Base-by-base conservation (phyloP, 2,113 vertebrate genomes). In the Serranochromis macrocephalus region DNA sequence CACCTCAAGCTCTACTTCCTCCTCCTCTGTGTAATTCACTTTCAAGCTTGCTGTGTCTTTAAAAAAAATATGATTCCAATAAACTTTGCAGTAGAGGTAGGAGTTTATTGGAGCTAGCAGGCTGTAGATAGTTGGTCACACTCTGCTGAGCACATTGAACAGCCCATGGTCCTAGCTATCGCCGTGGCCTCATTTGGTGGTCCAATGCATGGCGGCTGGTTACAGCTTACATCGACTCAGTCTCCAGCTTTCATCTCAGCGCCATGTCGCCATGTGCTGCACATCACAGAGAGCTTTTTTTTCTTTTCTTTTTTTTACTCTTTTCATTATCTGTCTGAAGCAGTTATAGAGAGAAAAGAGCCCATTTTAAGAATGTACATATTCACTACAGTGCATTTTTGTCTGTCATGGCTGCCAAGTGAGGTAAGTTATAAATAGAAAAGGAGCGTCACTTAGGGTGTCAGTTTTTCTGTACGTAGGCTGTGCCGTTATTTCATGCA, bases 131-230 rank as follows among this genome's bases (percentile, higher is more conserved):
- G 83, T 87, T 71, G 89, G 90, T 91, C 88, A 88, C 91, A 95
- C 84, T 90, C 55, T 85, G 81, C 82, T 85, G 89, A 93, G 63
- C 92, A 82, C 85, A 91, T 57, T 90, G 90, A 93, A 82, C 87
- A 80, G 68, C 75, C 83, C 38, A 17, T 55, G 85, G 86, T 89
- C 68, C 83, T 38, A 55, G 92, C 87, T 57, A 84, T 90, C 58
- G 54, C 89, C 61, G 31, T 91, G 88, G 87, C 83, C 90, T 94
- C 90, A 86, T 94, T 93, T 86, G 82, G 91, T 40, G 78, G 81
- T 88, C 91, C 85, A 66, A 53, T 81, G 82, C 85, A 82, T 86
- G 55, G 49, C 61, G 79, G 91, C 86, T 88, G 81, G 88, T 88
- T 82, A 83, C 83, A 92, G 91, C 71, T 87, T 88, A 87, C 57